Evolutionary conservation across 2,888 invertebrate species (phyloP), one percentile per base, ranked within the genome.

Genomic region (Clanis bilineata): DNA sequence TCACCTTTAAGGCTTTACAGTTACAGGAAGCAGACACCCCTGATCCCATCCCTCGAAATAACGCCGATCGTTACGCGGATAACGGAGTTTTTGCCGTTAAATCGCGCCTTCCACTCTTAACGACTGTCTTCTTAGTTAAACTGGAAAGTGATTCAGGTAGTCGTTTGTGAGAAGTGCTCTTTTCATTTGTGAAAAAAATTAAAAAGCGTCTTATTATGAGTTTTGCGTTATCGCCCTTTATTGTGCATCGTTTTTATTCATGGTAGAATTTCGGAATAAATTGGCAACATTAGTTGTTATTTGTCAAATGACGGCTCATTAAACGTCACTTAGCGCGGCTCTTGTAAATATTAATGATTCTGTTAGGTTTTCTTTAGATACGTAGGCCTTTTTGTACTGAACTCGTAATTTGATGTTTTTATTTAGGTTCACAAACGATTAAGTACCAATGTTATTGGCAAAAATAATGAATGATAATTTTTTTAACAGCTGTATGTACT

Each of bases 101-200:
- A 90, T 87, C 86, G 86, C 76, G 79, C 79, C 80, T 77, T 76
- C 76, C 76, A 72, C 71, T 69, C 74, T 83, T 86, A 86, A 86
- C 83, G 84, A 84, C 80, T 77, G 79, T 77, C 81, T 79, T 78
- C 83, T 83, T 83, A 85, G 83, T 85, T 84, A 84, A 81, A 79
- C 77, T 73, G 77, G 72, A 78, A 81, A 84, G 83, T 80, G 88
- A 87, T 89, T 86, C 90, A 89, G 90, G 90, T 89, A 83, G 82
- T 84, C 82, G 82, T 86, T 84, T 82, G 76, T 73, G 76, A 75
- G 71, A 76, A 83, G 84, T 82, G 83, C 77, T 82, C 82, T 85
- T 85, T 86, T 83, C 85, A 86, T 88, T 86, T 86, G 82, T 80
- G 45, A 58, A 74, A 72, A 73, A 71, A 75, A 66, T 79, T 77